These are phyloP conservation scores for Pachycephus smyrnensis DNA, from an alignment of 2,888 invertebrate genomes.

Conservation along the genomic window DNA sequence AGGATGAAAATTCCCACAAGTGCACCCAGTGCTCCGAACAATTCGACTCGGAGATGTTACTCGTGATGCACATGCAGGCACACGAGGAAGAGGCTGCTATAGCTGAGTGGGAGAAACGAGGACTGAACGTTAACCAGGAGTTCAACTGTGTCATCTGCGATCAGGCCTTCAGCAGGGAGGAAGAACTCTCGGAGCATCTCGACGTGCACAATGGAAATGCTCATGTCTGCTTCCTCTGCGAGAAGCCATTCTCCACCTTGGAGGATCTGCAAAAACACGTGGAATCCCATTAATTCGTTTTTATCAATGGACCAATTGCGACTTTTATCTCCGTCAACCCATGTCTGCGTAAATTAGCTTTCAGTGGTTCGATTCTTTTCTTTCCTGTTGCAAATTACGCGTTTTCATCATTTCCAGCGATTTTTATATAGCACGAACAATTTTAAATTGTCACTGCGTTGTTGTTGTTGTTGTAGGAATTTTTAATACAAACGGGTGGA, in stretches of 20 bases:
- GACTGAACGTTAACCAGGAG: conserved; percentile 36
- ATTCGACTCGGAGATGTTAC: conserved; percentile 52
- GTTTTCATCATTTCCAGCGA: too few species aligned
- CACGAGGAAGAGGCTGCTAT: conserved; percentile 60
- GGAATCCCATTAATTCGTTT: conserved; percentile 51
- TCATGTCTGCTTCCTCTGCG: conserved; percentile 59
- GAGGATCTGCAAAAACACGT: conserved; percentile 59
- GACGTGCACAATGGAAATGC: conserved; percentile 54
- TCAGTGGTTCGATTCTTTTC: too few species aligned
- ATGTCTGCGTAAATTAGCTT: too few species aligned
- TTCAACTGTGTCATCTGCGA: conserved; percentile 58
- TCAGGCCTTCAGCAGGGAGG: conserved; percentile 48
- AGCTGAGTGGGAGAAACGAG: conserved; percentile 56
- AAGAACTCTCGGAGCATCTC: conserved; percentile 54
- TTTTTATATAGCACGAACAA: too few species aligned
- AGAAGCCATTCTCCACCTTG: conserved; percentile 54
- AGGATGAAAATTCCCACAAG: conserved; percentile 31
- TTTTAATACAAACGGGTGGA: too few species aligned
- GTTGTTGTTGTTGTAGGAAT: too few species aligned
- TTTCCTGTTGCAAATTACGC: too few species aligned
- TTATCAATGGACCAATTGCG: neutral
- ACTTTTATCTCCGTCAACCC: too few species aligned
- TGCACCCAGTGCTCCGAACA: conserved; percentile 52
- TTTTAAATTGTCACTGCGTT: too few species aligned
- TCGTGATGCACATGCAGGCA: conserved; percentile 58